A percentile compares a stretch with the other conserved stretches of the same genome.
Evolutionary conservation across 2,797 vertebrate species (phyloP).

Genomic region (Champsocephalus gunnari): DNA sequence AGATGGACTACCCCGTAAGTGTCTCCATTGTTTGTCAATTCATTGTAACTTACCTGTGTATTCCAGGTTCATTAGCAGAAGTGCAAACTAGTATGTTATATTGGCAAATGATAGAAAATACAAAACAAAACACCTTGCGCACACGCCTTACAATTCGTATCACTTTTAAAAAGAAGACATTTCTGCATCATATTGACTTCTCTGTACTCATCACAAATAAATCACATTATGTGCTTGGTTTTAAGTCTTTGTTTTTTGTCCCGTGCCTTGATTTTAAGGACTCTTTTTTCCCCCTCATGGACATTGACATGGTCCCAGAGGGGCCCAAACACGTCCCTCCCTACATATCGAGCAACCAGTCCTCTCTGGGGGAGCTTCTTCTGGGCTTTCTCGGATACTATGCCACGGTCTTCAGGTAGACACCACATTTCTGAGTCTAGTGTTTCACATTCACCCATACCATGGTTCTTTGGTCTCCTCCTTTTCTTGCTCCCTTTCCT

Average conservation of each 20-base stretch:
- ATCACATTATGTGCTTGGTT: neutral
- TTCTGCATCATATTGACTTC: neutral
- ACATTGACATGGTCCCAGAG: slow-evolving; percentile 91
- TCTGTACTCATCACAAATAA: neutral
- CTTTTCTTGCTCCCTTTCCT: slow-evolving; percentile 33
- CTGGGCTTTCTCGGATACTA: slow-evolving; percentile 96
- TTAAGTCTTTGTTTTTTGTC: slow-evolving; percentile 14
- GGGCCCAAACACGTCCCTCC: slow-evolving; percentile 86
- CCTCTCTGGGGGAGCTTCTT: slow-evolving; percentile 91
- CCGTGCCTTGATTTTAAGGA: slow-evolving; percentile 80
- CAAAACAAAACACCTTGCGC: neutral
- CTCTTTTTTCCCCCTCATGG: slow-evolving; percentile 87
- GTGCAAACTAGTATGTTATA: neutral
- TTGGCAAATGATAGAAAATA: neutral
- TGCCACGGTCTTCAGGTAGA: slow-evolving; percentile 93
- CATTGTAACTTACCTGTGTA: neutral
- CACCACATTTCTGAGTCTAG: slow-evolving; percentile 19
- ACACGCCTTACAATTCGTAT: neutral
- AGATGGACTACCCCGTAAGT: slow-evolving; percentile 95
- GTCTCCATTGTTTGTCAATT: slow-evolving; percentile 27
- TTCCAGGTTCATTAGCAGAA: neutral
- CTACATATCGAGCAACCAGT: slow-evolving; percentile 90
- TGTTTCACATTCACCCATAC: slow-evolving; percentile 21
- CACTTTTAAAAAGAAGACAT: neutral
- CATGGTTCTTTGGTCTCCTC: too few relatives aligned